phyloP scores from a whole-genome alignment of 2,113 vertebrate species.

The Syrrhaptes paradoxus region DNA sequence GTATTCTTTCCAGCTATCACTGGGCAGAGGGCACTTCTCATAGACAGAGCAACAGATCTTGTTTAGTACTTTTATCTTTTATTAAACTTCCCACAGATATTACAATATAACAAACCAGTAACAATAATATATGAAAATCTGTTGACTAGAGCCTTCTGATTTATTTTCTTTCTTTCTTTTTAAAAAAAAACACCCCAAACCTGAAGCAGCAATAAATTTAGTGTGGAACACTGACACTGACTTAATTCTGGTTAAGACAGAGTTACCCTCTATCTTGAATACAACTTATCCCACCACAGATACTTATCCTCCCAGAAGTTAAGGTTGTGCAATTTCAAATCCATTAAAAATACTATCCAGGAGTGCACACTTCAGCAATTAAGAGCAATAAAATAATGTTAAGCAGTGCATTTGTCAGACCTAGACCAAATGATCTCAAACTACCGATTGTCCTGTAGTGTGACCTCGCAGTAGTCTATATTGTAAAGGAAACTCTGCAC shows the following conservation, averaged over 20 bases:
- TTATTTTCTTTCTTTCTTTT: no score
- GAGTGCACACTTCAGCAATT: background rate
- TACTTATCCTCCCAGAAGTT: background rate
- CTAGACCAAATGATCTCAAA: background rate
- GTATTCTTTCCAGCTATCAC: background rate
- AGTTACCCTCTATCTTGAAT: background rate
- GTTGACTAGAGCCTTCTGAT: background rate
- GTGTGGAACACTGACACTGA: background rate
- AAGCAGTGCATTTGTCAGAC: background rate
- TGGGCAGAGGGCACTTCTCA: background rate
- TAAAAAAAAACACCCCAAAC: no score
- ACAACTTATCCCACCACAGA: background rate
- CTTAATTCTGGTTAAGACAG: background rate
- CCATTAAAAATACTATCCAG: background rate
- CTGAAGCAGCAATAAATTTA: background rate
- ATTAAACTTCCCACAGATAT: background rate
- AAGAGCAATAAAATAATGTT: background rate
- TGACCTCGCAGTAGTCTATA: background rate
- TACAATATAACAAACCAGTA: background rate
- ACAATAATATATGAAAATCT: background rate
- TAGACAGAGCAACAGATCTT: background rate
- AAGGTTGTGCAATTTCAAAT: background rate
- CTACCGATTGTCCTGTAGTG: accelerated
- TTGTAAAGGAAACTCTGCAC: background rate
- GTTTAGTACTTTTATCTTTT: background rate